Evolutionary conservation across 1,140 invertebrate genomes (phyloP), one percentile per base, ranked within the genome.

Genomic region (Ruditapes philippinarum): DNA sequence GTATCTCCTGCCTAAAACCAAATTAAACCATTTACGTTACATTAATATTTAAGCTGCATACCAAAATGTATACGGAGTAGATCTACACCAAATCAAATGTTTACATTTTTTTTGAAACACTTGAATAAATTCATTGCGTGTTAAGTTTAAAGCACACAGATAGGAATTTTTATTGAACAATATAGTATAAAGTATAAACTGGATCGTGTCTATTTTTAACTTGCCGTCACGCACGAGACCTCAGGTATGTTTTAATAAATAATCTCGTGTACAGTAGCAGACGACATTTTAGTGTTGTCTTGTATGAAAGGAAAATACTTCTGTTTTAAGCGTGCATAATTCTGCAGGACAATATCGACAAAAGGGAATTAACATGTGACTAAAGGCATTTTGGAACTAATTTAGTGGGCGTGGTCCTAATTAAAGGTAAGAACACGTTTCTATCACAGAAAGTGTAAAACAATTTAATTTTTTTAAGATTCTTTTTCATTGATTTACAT

Each of bases 161-260:
- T 78, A n/a, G 74, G 45, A 78, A 78, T 78, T 78, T n/a, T 78
- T 78, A 78, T 45, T 49, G 74, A 45, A 78, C 74, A 78, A 78
- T 49, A 54, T 42, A 78, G 65, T 70, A n/a, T n/a, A 70, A 40
- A 38, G 65, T 40, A n/a, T n/a, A 70, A 70, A 70, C 33, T 70
- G 65, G 65, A 70, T 70, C 38, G 36, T 28, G 38, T 31, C 36
- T 70, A 70, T 70, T 70, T 70, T 70, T 70, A 70, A 70, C 65
- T 22, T 70, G 22, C 36, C 65, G 65, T 70, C 65, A 70, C 65
- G 65, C 65, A 70, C 36, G 33, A 36, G 38, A 33, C 31, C 38
- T 38, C 33, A 70, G 33, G 33, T 36, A 25, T 70, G 65, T 70
- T 36, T 38, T 36, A 70, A 19, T 70, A 70, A 38, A 17, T n/a